Evolutionary conservation across 2,888 invertebrate species (phyloP).

Genomic region (Lasioglossum oenotherae): DNA sequence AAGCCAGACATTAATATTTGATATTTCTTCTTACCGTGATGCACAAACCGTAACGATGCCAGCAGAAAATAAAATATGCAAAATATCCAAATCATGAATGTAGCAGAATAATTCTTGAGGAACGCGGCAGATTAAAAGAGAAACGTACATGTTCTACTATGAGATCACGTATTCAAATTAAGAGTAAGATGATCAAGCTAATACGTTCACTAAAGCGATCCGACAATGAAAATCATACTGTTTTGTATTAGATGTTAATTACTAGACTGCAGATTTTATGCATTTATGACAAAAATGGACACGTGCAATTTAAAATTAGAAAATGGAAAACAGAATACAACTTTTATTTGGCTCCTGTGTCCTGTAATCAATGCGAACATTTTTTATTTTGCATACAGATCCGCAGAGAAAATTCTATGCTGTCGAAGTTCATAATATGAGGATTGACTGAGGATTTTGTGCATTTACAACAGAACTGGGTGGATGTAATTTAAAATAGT

Average conservation of each 20-base stretch:
- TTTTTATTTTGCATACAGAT: no score
- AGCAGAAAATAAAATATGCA: not conserved
- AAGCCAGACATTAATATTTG: conserved; percentile 3
- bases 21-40: conserved; percentile 3
- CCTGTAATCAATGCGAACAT: no score
- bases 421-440: no score
- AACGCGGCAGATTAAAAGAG: not conserved
- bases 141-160: not conserved
- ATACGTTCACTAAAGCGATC: not conserved
- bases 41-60: not conserved
- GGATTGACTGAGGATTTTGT: no score
- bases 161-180: not conserved
- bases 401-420: no score
- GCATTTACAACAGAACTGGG: no score
- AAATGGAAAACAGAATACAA: no score
- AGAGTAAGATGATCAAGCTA: not conserved
- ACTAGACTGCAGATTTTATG: no score
- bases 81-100: not conserved
- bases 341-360: no score
- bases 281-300: no score
- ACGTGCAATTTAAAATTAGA: no score
- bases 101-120: not conserved
- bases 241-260: not conserved
- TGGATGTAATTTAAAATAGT: no score
- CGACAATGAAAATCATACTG: not conserved